Evolutionary conservation across 2,888 invertebrate genomes (phyloP).

Genomic region (Platypus cylindrus): DNA sequence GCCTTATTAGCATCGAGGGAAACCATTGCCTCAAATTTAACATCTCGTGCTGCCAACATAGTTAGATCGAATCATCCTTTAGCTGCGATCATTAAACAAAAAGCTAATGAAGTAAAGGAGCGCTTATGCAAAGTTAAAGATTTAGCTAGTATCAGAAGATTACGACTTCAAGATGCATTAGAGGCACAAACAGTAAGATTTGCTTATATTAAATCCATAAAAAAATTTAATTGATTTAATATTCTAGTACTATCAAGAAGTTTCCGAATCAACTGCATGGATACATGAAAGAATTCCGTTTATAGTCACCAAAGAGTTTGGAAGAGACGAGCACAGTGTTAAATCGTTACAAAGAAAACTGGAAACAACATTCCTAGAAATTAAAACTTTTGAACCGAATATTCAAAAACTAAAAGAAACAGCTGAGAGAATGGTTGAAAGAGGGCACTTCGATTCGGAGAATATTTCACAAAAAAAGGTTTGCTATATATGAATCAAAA

Average conservation of each 20-base stretch:
- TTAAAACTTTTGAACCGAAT: conserved; percentile 62
- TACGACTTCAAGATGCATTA: conserved; percentile 65
- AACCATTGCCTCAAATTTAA: conserved; percentile 63
- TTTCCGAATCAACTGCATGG: conserved; percentile 87
- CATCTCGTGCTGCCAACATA: conserved; percentile 65
- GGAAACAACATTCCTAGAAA: conserved; percentile 70
- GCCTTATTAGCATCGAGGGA: conserved; percentile 81
- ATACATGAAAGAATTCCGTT: conserved; percentile 71
- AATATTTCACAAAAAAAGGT: conserved; percentile 56
- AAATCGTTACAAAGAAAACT: conserved; percentile 70
- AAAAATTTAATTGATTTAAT: background rate
- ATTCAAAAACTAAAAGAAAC: conserved; percentile 57
- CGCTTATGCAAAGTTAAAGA: conserved; percentile 60
- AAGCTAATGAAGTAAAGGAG: conserved; percentile 54
- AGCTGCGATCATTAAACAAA: conserved; percentile 54
- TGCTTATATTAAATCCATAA: background rate
- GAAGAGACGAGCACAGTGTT: conserved; percentile 87
- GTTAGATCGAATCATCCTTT: conserved; percentile 79
- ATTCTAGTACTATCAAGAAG: conserved; percentile 71
- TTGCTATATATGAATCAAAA: too few relatives aligned
- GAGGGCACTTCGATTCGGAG: conserved; percentile 68
- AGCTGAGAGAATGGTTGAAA: conserved; percentile 53
- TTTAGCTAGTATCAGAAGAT: conserved; percentile 54
- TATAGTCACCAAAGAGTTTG: conserved; percentile 64
- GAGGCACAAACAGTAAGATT: conserved; percentile 62